phyloP scores from a whole-genome alignment of 2,113 vertebrate species.

The Anthoscopus minutus region DNA sequence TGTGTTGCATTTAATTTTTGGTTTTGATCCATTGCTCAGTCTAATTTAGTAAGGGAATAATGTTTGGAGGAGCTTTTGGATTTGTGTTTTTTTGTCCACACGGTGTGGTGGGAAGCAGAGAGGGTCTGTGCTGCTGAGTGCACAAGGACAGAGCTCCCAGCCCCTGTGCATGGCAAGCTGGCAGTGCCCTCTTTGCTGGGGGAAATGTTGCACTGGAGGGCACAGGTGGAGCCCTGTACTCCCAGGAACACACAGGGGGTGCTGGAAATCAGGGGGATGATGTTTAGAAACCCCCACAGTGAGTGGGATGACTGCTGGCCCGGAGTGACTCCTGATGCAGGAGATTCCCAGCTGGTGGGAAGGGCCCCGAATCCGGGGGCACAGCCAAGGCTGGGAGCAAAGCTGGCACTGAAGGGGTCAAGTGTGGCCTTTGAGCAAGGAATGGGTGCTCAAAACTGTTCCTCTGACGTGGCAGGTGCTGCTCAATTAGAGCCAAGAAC shows the following conservation, averaged over 20 bases:
- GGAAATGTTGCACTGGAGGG: background rate
- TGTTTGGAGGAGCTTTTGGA: background rate
- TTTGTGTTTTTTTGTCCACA: background rate
- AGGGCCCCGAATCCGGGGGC: background rate
- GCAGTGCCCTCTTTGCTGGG: background rate
- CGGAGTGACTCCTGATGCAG: background rate
- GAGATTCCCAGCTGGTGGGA: background rate
- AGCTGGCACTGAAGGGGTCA: background rate
- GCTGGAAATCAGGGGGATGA: background rate
- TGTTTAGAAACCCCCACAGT: background rate
- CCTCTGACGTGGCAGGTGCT: conserved; percentile 61
- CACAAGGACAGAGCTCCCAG: background rate
- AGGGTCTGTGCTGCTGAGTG: accelerated
- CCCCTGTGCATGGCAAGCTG: background rate
- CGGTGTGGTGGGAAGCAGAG: accelerated
- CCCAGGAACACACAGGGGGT: background rate
- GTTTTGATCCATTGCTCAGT: accelerated
- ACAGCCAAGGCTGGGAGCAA: background rate
- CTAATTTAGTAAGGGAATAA: background rate
- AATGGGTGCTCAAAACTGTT: background rate
- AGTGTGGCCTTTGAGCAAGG: background rate
- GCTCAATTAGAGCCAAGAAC: conserved; percentile 61
- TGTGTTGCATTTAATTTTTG: background rate
- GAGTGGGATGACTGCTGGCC: background rate
- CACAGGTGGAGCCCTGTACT: accelerated